Evolutionary conservation across 2,888 invertebrate genomes (phyloP).

Genomic region (Drosophila prolongata): DNA sequence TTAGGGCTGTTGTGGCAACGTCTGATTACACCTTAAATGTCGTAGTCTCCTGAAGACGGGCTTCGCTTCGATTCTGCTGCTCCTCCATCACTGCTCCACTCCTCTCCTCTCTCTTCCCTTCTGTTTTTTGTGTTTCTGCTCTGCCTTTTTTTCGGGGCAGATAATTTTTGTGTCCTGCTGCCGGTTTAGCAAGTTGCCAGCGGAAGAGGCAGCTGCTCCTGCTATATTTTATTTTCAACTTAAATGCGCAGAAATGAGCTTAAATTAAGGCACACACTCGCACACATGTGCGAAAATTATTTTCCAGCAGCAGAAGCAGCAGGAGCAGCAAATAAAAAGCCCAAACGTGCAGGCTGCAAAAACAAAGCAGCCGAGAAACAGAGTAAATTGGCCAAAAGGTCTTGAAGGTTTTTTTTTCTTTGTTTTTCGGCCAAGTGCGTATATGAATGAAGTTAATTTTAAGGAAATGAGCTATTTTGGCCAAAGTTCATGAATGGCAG

Average conservation of each 20-base stretch:
- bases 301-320: conserved; percentile 59
- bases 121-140: conserved; percentile 5
- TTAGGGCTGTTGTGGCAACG: conserved; percentile 67
- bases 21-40: conserved; percentile 79
- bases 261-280: conserved; percentile 74
- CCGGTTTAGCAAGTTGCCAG: conserved; percentile 62
- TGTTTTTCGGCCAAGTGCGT: conserved; percentile 23
- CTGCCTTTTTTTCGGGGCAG: conserved; percentile 63
- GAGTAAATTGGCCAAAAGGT: conserved; percentile 70
- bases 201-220: conserved; percentile 66
- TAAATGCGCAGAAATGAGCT: conserved; percentile 80
- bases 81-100: background rate
- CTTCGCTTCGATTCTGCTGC: conserved; percentile 14
- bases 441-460: conserved; percentile 72
- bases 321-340: conserved; percentile 69
- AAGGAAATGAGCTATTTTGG: conserved; percentile 76
- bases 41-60: conserved; percentile 47
- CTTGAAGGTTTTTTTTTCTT: conserved; percentile 10
- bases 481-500: conserved; percentile 47
- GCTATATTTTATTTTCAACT: conserved; percentile 71
- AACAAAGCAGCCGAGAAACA: conserved; percentile 23
- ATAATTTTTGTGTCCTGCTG: conserved; percentile 73
- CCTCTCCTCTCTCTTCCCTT: background rate
- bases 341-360: conserved; percentile 67
- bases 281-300: conserved; percentile 67